Percentiles rank a stretch among this genome's conserved stretches.
Conservation (phyloP, 2,888 invertebrate species). For the Ectropis crepuscularia region DNA sequence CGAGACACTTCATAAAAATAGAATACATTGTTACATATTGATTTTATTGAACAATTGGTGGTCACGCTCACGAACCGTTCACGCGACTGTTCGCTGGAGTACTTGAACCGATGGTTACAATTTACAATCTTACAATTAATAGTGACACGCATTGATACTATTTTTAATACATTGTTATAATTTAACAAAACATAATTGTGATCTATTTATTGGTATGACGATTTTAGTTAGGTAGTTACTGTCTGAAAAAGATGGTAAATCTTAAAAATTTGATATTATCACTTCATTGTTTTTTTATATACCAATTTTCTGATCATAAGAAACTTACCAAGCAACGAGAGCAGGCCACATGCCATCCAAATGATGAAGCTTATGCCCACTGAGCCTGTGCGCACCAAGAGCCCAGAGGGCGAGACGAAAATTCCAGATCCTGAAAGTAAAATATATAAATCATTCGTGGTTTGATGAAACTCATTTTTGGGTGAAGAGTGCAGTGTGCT, state of each 20-base stretch:
- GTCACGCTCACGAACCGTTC: conserved; percentile 28
- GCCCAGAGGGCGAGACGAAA: conserved; percentile 98
- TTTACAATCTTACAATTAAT: conserved; percentile 9
- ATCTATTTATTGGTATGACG: too few relatives aligned
- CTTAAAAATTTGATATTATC: too few relatives aligned
- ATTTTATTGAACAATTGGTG: conserved; percentile 41
- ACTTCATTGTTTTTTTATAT: too few relatives aligned
- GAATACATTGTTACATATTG: conserved; percentile 40
- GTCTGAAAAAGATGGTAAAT: too few relatives aligned
- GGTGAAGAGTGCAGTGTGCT: neutral
- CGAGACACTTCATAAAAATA: conserved; percentile 36
- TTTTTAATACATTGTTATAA: too few relatives aligned
- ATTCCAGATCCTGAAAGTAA: conserved; percentile 94
- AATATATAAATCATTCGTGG: neutral
- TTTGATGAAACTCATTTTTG: neutral
- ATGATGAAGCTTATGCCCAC: conserved; percentile 97
- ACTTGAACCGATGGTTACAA: conserved; percentile 7
- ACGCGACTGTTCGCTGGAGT: conserved; percentile 24
- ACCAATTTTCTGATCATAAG: conserved; percentile 10
- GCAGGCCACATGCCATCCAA: conserved; percentile 97
- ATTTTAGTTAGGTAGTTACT: too few relatives aligned
- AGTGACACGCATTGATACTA: neutral
- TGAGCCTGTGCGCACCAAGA: conserved; percentile 95
- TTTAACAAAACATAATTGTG: too few relatives aligned
- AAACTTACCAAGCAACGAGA: conserved; percentile 93